Evolutionary conservation across 2,888 invertebrate genomes (phyloP).

Genomic region (Neoaliturus tenellus): DNA sequence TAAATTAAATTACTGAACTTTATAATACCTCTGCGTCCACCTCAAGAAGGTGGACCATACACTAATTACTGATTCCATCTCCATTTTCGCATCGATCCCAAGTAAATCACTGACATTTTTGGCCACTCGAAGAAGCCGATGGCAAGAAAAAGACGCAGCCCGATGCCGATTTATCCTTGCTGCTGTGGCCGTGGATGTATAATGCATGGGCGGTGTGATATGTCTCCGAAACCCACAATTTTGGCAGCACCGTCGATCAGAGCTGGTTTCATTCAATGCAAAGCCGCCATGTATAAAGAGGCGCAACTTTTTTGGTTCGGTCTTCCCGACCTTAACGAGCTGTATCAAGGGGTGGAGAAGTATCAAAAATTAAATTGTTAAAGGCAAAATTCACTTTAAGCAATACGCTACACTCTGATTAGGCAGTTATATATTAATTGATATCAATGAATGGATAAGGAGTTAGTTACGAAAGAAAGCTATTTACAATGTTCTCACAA

Average conservation of each 20-base stretch:
- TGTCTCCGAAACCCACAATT: constrained; percentile 34
- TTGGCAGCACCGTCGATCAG: constrained; percentile 39
- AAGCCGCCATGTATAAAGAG: constrained; percentile 41
- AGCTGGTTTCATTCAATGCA: constrained; percentile 42
- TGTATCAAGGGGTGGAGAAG: neutral
- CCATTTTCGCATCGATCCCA: neutral
- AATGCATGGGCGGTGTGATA: constrained; percentile 46
- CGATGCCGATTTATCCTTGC: neutral
- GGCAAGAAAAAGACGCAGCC: neutral
- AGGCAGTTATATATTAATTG: too few species aligned
- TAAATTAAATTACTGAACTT: too few species aligned
- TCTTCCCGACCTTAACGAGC: neutral
- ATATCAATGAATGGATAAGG: too few species aligned
- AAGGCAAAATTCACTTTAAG: neutral
- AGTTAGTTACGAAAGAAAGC: too few species aligned
- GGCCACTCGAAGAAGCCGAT: neutral
- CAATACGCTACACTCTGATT: too few species aligned
- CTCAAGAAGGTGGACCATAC: too few species aligned
- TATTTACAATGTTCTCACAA: too few species aligned
- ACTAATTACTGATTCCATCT: too few species aligned
- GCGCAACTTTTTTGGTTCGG: constrained; percentile 18
- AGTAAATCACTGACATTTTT: neutral
- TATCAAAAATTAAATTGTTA: too few species aligned
- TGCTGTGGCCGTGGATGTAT: neutral
- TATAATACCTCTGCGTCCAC: too few species aligned